phyloP scores from a whole-genome alignment of 2,888 invertebrate genomes.

The Cantharis lateralis region DNA sequence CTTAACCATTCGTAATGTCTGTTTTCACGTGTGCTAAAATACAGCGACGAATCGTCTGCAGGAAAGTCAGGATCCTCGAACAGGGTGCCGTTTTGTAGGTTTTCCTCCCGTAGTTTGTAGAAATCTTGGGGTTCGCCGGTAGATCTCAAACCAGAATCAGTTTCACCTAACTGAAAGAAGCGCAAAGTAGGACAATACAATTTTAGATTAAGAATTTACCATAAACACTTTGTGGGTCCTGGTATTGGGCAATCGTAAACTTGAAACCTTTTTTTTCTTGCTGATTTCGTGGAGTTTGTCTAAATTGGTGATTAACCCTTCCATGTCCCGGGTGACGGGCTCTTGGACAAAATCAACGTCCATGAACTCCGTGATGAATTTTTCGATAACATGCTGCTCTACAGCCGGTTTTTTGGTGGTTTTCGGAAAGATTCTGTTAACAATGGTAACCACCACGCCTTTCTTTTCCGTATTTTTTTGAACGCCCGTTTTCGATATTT shows the following conservation, averaged over 20 bases:
- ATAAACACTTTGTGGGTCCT: conserved; percentile 4
- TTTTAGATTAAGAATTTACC: not conserved
- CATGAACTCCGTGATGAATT: not conserved
- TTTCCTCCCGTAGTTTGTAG: conserved; percentile 68
- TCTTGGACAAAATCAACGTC: conserved; percentile 6
- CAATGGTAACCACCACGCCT: not conserved
- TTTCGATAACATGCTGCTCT: not conserved
- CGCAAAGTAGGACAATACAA: not conserved
- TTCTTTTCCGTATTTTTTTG: not conserved
- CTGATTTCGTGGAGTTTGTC: conserved; percentile 1
- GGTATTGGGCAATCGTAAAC: conserved; percentile 5
- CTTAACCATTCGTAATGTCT: conserved; percentile 89
- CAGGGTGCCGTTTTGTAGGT: conserved; percentile 71
- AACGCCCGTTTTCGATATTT: not conserved
- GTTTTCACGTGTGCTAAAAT: conserved; percentile 83
- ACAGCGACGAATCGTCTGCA: conserved; percentile 78
- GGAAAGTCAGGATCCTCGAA: conserved; percentile 94
- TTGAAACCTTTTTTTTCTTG: conserved; percentile 1
- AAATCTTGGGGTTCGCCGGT: conserved; percentile 65
- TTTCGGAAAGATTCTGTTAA: conserved; percentile 7
- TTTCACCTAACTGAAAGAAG: conserved; percentile 74
- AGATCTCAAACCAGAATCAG: conserved; percentile 68
- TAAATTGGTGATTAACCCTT: not conserved
- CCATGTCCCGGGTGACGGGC: not conserved
- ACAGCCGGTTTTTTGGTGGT: not conserved